Percentiles rank a stretch among this genome's conserved stretches.
Conservation (phyloP, 35 echinoderm and acorn worm species). For the Apostichopus parvimensis region DNA sequence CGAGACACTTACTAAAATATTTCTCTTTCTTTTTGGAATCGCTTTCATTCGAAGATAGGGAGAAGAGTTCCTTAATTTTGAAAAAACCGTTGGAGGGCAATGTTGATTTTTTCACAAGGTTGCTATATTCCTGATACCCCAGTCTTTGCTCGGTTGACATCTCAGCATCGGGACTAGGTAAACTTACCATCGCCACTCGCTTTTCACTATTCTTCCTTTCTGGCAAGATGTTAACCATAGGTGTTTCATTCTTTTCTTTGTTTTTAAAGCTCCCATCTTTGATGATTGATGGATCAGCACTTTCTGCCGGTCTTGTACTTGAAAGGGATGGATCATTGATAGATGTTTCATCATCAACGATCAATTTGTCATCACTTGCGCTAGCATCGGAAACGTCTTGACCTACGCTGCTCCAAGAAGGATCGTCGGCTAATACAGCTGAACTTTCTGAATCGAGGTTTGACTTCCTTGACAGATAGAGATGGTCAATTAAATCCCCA, state of each 20-base stretch:
- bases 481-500: neutral
- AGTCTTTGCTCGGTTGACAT: neutral
- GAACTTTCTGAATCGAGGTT: no score
- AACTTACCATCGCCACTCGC: neutral
- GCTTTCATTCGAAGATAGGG: neutral
- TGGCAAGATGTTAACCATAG: neutral
- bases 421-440: neutral
- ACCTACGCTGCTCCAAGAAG: neutral
- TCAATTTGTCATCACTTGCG: neutral
- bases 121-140: constrained; percentile 25
- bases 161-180: neutral
- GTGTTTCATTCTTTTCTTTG: no score
- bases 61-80: constrained; percentile 32
- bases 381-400: neutral
- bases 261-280: no score
- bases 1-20: constrained; percentile 12
- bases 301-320: no score
- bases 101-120: constrained; percentile 4
- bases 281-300: no score
- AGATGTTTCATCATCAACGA: neutral
- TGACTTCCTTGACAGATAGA: no score
- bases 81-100: neutral
- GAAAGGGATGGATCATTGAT: no score
- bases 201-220: neutral
- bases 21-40: constrained; percentile 4